Evolutionary conservation across 2,797 vertebrate species (phyloP).

Genomic region (Allobates femoralis): DNA sequence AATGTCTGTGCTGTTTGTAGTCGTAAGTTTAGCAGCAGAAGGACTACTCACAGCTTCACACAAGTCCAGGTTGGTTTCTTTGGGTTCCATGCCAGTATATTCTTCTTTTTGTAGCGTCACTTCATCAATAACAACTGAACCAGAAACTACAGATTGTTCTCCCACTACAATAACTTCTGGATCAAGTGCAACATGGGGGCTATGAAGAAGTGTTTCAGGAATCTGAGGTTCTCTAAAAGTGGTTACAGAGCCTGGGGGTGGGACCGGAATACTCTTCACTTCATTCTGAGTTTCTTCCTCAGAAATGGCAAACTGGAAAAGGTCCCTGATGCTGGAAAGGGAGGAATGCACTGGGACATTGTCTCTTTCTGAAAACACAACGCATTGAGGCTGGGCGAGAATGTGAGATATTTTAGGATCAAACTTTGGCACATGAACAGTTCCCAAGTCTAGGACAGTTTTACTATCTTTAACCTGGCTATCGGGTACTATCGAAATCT

Average conservation of each 20-base stretch:
- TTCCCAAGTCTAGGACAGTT: conserved; percentile 72
- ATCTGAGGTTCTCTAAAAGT: conserved; percentile 65
- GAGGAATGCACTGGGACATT: conserved; percentile 69
- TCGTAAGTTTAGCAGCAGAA: conserved; percentile 76
- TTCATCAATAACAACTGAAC: conserved; percentile 67
- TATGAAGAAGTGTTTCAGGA: conserved; percentile 62
- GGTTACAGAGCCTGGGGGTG: conserved; percentile 66
- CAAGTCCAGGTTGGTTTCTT: conserved; percentile 66
- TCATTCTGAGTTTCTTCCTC: conserved; percentile 68
- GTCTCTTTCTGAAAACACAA: conserved; percentile 79
- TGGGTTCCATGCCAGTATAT: conserved; percentile 61
- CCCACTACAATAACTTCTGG: conserved; percentile 69
- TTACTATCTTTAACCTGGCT: conserved; percentile 75
- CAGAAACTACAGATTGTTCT: conserved; percentile 71
- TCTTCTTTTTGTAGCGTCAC: conserved; percentile 64
- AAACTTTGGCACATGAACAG: conserved; percentile 72
- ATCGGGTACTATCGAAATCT: conserved; percentile 74
- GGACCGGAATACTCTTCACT: conserved; percentile 67
- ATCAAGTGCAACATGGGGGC: conserved; percentile 64
- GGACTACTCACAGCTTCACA: conserved; percentile 73
- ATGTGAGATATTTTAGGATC: conserved; percentile 77
- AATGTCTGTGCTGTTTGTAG: conserved; percentile 87
- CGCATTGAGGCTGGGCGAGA: conserved; percentile 82
- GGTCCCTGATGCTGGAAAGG: conserved; percentile 70
- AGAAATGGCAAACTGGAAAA: conserved; percentile 69